phyloP scores from a whole-genome alignment of 2,797 vertebrate genomes.

The Chelonia mydas region DNA sequence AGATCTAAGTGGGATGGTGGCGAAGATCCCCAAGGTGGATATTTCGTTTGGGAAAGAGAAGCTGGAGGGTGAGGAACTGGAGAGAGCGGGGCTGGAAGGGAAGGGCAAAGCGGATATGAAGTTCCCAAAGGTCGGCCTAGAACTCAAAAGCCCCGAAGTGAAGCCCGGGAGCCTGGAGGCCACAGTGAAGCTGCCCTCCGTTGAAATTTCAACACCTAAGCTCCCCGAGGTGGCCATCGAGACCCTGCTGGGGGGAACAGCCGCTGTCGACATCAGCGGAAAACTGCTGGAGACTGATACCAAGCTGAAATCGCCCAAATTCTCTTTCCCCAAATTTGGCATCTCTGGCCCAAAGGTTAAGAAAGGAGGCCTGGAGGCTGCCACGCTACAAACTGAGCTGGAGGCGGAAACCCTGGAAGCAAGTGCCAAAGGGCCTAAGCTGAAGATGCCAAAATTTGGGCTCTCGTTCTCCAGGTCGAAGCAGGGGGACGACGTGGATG shows the following conservation, averaged over 20 bases:
- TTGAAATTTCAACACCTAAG: constrained; percentile 73
- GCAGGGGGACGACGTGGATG: constrained; percentile 41
- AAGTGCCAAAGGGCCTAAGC: constrained; percentile 39
- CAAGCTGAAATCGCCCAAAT: constrained; percentile 70
- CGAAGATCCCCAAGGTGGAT: constrained; percentile 78
- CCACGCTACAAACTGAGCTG: background rate
- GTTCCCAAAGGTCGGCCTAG: background rate
- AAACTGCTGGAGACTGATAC: background rate
- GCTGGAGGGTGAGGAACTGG: constrained; percentile 9
- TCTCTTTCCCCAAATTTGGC: constrained; percentile 76
- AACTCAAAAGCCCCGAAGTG: background rate
- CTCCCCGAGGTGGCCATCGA: constrained; percentile 6
- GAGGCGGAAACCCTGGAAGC: constrained; percentile 24
- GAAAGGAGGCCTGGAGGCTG: constrained; percentile 28
- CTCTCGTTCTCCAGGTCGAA: constrained; percentile 74
- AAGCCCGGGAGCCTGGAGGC: background rate
- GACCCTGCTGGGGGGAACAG: background rate
- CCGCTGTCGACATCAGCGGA: background rate
- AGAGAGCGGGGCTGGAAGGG: constrained; percentile 29
- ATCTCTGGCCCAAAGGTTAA: constrained; percentile 54
- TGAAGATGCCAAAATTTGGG: constrained; percentile 77
- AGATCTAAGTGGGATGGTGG: constrained; percentile 54
- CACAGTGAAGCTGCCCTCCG: constrained; percentile 63
- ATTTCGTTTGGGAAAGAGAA: constrained; percentile 71
- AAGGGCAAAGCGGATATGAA: background rate